These are phyloP conservation scores for Laticauda laticaudata DNA, from an alignment of 2,113 vertebrate species.

Conservation along the genomic window DNA sequence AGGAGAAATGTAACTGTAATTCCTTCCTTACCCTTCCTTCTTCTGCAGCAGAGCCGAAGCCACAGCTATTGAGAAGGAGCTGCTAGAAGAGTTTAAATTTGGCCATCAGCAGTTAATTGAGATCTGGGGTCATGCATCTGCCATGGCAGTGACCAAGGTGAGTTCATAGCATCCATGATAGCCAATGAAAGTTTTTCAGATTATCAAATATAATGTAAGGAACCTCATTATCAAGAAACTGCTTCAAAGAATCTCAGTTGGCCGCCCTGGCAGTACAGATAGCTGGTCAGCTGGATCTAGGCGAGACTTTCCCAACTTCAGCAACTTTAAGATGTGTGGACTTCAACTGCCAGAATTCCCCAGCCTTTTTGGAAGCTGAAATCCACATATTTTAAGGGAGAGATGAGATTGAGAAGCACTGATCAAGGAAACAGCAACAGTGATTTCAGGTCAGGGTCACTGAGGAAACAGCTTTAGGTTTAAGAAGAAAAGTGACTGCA, in stretches of 20 bases:
- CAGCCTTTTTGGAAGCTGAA: neutral
- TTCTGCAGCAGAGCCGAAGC: slow-evolving; percentile 81
- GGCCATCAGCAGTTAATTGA: slow-evolving; percentile 91
- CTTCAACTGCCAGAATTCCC: neutral
- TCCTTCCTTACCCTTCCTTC: neutral
- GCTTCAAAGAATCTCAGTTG: neutral
- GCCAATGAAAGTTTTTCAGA: too few relatives aligned
- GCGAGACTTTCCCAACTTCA: neutral
- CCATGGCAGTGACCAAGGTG: slow-evolving; percentile 90
- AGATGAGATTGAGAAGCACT: neutral
- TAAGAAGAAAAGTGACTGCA: neutral
- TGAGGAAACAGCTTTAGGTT: neutral
- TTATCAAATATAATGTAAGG: neutral
- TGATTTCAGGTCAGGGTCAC: neutral
- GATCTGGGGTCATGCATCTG: slow-evolving; percentile 89
- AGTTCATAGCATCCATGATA: neutral
- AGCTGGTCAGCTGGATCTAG: neutral
- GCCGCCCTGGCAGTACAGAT: neutral
- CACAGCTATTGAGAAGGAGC: slow-evolving; percentile 82
- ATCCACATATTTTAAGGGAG: neutral
- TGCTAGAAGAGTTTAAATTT: slow-evolving; percentile 87
- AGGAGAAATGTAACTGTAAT: neutral
- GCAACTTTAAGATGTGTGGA: neutral
- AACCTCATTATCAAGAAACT: neutral
- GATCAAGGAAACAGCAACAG: neutral